Conservation (phyloP, 1,140 invertebrate genomes). For the Cyclargus thomasi region DNA sequence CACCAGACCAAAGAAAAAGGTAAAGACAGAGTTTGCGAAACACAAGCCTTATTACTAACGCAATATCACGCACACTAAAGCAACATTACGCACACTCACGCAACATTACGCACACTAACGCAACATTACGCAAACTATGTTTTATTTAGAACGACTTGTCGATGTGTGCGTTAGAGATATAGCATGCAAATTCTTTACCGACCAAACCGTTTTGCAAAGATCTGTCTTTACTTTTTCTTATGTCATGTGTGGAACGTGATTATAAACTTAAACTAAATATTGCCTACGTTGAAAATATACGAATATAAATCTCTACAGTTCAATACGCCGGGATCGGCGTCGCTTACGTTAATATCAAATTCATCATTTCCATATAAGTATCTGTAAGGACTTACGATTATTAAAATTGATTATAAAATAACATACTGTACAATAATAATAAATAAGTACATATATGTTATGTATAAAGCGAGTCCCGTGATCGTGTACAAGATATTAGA, state of each 20-base stretch:
- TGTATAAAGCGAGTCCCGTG: background rate
- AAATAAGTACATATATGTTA: conserved; percentile 2
- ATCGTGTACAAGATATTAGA: background rate
- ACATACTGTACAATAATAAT: conserved; percentile 10
- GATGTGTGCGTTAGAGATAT: too few relatives aligned
- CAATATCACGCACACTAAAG: too few relatives aligned
- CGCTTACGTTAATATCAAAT: conserved; percentile 12
- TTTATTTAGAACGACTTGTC: too few relatives aligned
- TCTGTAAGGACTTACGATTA: conserved; percentile 6
- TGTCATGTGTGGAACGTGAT: background rate
- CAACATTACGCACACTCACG: too few relatives aligned
- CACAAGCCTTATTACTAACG: too few relatives aligned
- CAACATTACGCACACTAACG: too few relatives aligned
- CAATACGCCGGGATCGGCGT: background rate
- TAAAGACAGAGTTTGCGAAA: too few relatives aligned
- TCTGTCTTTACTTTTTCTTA: background rate
- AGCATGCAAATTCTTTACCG: too few relatives aligned
- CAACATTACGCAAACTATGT: too few relatives aligned
- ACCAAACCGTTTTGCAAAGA: too few relatives aligned
- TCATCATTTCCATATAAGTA: conserved; percentile 7
- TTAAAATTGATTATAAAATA: conserved; percentile 16
- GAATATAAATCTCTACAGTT: background rate
- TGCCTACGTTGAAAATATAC: background rate
- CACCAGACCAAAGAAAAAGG: too few relatives aligned
- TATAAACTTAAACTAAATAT: background rate